Evolutionary conservation across 1,140 invertebrate species (phyloP), one percentile per base, ranked within the genome.

Genomic region (Vanessa atalanta): DNA sequence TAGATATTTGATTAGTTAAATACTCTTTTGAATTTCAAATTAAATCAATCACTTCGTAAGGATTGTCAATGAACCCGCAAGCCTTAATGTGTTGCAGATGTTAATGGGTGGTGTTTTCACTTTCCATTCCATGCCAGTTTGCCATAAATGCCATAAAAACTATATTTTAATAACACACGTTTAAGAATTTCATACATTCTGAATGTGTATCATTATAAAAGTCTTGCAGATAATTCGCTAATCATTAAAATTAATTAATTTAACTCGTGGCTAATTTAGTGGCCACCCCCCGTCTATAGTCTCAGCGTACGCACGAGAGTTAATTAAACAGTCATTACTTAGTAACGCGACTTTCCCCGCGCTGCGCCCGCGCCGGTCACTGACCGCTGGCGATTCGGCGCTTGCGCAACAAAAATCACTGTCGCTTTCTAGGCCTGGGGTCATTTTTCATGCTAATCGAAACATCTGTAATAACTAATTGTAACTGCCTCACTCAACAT

Each of bases 381-480:
- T 83, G 88, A 87, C 87, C 89, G 80, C 26, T 78, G 78, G 43
- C 79, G 77, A 86, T 89, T 89, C 83, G 88, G 84, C 80, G 76
- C 83, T 88, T 87, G 84, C 87, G 87, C 83, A 89, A 91, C 81
- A 60, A 43, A 43, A 43, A 79, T 84, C 86, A 90, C 87, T 89
- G 79, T 88, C 86, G 74, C 88, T 90, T 88, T 91, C 88, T 88
- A 88, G 78, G 77, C 81, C 78, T 77, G 74, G 73, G 84, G 79
- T 82, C 75, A 79, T 78, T 70, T 70, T 71, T 78, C 70, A 73
- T 55, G 48, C 14, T 26, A 50, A 13, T 53, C 15, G 55, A 60
- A 60, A 60, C 55, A 60, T 31, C 63, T 72, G 61, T 47, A 69
- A 65, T 43, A 43, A n/a, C n/a, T 72, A 75, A 75, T 75, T 72